Evolutionary conservation across 2,797 vertebrate species (phyloP).

Genomic region (Melanotaenia boesemani): DNA sequence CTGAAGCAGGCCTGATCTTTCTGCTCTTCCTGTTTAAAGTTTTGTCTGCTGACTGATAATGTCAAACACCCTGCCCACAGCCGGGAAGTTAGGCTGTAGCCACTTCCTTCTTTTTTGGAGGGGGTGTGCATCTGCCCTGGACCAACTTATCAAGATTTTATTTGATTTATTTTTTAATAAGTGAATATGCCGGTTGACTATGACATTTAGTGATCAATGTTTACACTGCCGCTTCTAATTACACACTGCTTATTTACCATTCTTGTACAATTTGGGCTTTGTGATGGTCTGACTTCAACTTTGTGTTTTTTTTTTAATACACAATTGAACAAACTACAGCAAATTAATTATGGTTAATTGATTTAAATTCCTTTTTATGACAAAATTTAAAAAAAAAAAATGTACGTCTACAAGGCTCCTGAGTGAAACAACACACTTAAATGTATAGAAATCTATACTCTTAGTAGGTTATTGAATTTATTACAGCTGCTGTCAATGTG

Average conservation of each 20-base stretch:
- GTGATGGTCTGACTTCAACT: no score
- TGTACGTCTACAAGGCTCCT: no score
- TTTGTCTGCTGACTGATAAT: constrained; percentile 65
- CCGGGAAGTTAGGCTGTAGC: constrained; percentile 42
- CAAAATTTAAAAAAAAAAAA: no score
- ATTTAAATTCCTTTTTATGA: no score
- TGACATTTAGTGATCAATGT: not conserved
- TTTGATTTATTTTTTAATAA: constrained; percentile 5
- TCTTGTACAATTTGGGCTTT: not conserved
- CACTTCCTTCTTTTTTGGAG: constrained; percentile 43
- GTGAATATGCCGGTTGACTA: not conserved
- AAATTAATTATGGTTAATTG: no score
- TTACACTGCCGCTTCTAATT: no score
- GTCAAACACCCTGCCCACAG: constrained; percentile 40
- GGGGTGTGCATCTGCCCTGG: not conserved
- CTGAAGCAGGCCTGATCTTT: constrained; percentile 55
- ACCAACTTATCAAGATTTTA: constrained; percentile 8
- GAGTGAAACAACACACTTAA: no score
- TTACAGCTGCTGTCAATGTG: not conserved
- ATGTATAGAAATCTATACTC: not conserved
- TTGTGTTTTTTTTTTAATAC: not conserved
- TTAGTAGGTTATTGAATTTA: not conserved
- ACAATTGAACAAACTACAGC: no score
- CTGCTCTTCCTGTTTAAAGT: constrained; percentile 67
- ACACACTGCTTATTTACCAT: not conserved